Percentiles rank a stretch among this genome's conserved stretches.
Evolutionary conservation across 2,797 vertebrate genomes (phyloP).

Genomic region (Dipus sagitta): DNA sequence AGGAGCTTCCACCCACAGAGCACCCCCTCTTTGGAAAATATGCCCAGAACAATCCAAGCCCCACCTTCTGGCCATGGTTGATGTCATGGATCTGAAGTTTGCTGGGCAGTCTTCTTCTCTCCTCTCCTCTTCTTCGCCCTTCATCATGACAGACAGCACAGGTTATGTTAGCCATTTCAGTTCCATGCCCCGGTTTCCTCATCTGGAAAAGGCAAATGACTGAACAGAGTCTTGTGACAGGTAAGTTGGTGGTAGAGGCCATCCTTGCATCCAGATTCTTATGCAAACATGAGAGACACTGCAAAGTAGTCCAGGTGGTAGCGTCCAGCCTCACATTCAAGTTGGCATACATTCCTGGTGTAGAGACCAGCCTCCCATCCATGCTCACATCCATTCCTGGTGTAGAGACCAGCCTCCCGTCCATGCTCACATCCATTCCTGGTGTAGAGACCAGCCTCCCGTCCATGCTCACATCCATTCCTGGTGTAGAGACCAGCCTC

Average conservation of each 20-base stretch:
- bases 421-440: too few species aligned
- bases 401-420: too few species aligned
- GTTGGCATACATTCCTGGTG: too few species aligned
- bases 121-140: fast-evolving
- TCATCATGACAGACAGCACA: not conserved
- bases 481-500: too few species aligned
- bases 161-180: not conserved
- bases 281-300: not conserved
- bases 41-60: not conserved
- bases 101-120: not conserved
- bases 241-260: not conserved
- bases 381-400: too few species aligned
- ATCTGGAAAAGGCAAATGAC: not conserved
- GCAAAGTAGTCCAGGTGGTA: too few species aligned
- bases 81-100: too few species aligned
- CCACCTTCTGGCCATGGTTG: too few species aligned
- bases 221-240: not conserved
- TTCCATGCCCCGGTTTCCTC: not conserved
- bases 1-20: not conserved
- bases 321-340: too few species aligned
- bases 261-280: not conserved
- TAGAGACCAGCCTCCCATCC: too few species aligned
- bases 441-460: too few species aligned
- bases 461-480: too few species aligned
- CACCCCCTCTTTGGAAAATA: not conserved